Evolutionary conservation across 2,113 vertebrate genomes (phyloP).

Genomic region (Nothobranchius furzeri): DNA sequence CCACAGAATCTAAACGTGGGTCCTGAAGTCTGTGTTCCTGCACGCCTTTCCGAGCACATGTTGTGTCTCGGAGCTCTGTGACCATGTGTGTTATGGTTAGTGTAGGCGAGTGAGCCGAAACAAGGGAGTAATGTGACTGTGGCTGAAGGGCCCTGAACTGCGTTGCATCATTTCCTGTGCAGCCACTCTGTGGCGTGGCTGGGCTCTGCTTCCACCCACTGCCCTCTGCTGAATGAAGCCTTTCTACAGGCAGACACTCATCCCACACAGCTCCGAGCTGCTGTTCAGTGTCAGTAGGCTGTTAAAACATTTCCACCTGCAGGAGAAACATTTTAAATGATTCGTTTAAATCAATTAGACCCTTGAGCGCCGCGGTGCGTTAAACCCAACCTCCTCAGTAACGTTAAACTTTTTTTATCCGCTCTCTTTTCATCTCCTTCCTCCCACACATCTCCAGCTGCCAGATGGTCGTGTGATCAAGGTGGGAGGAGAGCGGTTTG

Average conservation of each 20-base stretch:
- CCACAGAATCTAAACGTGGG: conserved; percentile 69
- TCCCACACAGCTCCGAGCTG: conserved; percentile 21
- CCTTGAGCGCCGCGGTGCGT: conserved; percentile 11
- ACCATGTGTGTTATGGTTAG: conserved; percentile 67
- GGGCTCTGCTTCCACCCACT: conserved; percentile 72
- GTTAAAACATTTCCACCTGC: neutral
- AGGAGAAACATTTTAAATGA: neutral
- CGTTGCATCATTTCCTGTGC: conserved; percentile 81
- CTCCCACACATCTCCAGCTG: conserved; percentile 81
- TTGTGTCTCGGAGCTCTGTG: conserved; percentile 71
- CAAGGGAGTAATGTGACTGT: conserved; percentile 75
- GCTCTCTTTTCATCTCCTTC: conserved; percentile 28
- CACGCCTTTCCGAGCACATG: conserved; percentile 62
- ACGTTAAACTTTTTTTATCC: conserved; percentile 17
- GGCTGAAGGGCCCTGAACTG: conserved; percentile 64
- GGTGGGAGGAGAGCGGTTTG: conserved; percentile 97
- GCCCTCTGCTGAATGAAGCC: conserved; percentile 75
- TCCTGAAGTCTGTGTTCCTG: conserved; percentile 50
- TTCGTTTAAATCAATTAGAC: conserved; percentile 11
- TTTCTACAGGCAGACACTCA: conserved; percentile 63
- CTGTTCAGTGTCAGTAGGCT: neutral
- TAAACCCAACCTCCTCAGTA: conserved; percentile 25
- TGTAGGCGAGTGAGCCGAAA: conserved; percentile 56
- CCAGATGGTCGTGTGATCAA: conserved; percentile 98
- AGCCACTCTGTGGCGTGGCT: conserved; percentile 71